Evolutionary conservation across 2,113 vertebrate species (phyloP).

Genomic region (Muntiacus reevesi): DNA sequence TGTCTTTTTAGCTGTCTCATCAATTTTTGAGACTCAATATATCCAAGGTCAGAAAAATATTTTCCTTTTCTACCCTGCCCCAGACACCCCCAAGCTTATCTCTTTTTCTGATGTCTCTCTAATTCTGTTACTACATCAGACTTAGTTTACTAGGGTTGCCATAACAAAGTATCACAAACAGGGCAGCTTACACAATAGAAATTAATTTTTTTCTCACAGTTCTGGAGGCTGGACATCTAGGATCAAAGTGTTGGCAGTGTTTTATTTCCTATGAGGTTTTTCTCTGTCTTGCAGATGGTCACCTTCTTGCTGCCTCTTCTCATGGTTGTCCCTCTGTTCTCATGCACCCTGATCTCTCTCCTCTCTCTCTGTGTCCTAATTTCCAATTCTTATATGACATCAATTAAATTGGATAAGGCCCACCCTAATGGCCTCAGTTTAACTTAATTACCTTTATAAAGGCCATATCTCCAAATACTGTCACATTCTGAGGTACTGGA

Average conservation of each 20-base stretch:
- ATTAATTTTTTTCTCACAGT: neutral
- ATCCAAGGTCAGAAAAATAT: neutral
- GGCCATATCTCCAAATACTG: neutral
- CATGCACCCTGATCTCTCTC: too few relatives aligned
- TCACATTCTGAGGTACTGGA: neutral
- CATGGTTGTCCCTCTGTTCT: accelerated
- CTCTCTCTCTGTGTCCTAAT: neutral
- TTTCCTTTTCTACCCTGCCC: neutral
- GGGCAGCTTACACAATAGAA: neutral
- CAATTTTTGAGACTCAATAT: neutral
- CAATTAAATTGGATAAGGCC: neutral
- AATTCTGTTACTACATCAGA: neutral
- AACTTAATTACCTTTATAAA: neutral
- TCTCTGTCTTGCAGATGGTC: neutral
- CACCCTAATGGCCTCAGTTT: neutral
- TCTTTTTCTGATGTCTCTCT: neutral
- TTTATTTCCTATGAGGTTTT: neutral
- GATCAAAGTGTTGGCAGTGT: neutral
- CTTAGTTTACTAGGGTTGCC: neutral
- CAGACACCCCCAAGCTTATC: neutral
- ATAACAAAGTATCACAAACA: neutral
- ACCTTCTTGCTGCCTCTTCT: neutral
- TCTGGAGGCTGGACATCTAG: neutral
- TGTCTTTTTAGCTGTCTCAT: neutral
- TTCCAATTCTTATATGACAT: neutral